Base-by-base conservation (phyloP, 2,797 vertebrate genomes). In the Sitta carolinensis region DNA sequence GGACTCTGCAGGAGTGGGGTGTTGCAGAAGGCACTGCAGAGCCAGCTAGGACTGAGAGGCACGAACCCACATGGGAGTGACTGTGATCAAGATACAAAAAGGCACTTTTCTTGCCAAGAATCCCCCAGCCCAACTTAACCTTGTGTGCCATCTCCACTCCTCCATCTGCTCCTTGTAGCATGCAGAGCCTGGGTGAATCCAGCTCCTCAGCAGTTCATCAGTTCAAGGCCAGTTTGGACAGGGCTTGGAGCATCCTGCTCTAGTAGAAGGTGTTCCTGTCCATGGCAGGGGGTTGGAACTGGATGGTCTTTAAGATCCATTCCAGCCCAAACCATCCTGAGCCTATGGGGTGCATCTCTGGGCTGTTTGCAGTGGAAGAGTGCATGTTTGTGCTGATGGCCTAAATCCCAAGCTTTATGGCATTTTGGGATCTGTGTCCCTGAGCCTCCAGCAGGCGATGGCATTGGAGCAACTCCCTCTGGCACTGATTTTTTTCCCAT, bases 111-210 rank as follows among this genome's bases (percentile, higher is more conserved):
- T 62, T 59, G 43, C 51, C 58, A 58, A 82, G 67, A 66, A 81
- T 26, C 40, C 26, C 45, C 14, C 16, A 30, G 0, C 29, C 26
- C 70, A 58, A 0, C 43, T 43, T 25, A 10, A 58, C 52, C 1
- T 1, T 32, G 9, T 54, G 38, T 62, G 66, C 4, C 2, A 15
- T 50, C 30, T 61, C 68, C 58, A n/a, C 34, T 45, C 32, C 30
- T 72, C 66, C 69, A 36, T 61, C 82, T 84, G 73, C 77, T 94
- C 84, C 74, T 45, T 62, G 22, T 7, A 22, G 64, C 1, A 0
- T 22, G 40, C 80, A 45, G 77, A 86, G 76, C 66, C 61, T 58
- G 30, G 47, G 32, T 63, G 43, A 62, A 43, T 40, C 47, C 42
- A 36, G 1, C 51, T 50, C 38, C 47, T 57, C 19, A 5, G 51